Evolutionary conservation across 2,888 invertebrate species (phyloP).

Genomic region (Ennomos fuscantarius): DNA sequence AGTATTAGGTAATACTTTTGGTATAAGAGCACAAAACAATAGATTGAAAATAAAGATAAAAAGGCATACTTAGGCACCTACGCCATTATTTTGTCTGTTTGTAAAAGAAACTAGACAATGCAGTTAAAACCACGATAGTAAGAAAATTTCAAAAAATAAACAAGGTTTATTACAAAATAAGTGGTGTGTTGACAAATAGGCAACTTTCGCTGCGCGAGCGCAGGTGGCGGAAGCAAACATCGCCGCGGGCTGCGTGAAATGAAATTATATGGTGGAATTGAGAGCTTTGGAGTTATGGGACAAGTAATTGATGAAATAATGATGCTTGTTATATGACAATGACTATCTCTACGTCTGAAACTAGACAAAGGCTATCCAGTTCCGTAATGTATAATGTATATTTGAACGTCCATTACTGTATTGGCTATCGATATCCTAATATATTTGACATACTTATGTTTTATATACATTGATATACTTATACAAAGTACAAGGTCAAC

Average conservation of each 20-base stretch:
- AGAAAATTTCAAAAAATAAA: constrained; percentile 26
- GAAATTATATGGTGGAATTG: constrained; percentile 49
- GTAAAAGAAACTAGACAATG: no score
- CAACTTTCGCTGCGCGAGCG: constrained; percentile 70
- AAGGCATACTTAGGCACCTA: no score
- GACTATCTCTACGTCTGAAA: neutral
- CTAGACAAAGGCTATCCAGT: constrained; percentile 13
- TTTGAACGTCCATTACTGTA: no score
- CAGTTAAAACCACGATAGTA: constrained; percentile 2
- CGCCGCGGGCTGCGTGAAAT: constrained; percentile 55
- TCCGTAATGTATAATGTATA: no score
- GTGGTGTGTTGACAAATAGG: constrained; percentile 70
- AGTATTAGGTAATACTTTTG: no score
- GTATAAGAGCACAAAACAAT: no score
- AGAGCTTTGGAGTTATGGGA: constrained; percentile 35
- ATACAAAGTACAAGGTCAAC: no score
- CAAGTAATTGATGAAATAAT: constrained; percentile 28
- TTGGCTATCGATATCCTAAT: no score
- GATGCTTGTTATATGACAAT: constrained; percentile 15
- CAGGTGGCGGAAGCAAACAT: constrained; percentile 61
- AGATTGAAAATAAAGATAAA: no score
- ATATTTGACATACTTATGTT: no score
- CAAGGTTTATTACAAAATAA: constrained; percentile 38
- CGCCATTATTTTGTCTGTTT: no score
- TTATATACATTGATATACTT: no score